Conservation (phyloP, 1,140 invertebrate genomes). For the Phthorimaea operculella region DNA sequence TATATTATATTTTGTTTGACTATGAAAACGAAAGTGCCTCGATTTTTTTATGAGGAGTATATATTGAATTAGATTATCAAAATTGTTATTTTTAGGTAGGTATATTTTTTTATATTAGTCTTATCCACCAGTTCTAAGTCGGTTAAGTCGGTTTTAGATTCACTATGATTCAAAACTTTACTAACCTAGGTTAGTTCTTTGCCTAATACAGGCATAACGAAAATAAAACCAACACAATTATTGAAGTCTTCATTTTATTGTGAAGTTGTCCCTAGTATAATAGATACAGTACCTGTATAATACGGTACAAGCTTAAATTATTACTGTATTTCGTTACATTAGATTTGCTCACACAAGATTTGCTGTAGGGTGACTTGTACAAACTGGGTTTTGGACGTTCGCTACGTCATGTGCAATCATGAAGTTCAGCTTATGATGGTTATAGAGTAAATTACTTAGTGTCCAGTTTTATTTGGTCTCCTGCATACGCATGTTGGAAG, state of each 20-base stretch:
- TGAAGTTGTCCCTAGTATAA: slow-evolving; percentile 62
- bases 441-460: background rate
- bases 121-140: too few relatives aligned
- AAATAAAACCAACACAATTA: slow-evolving; percentile 25
- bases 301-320: slow-evolving; percentile 62
- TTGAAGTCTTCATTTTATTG: slow-evolving; percentile 66
- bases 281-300: too few relatives aligned
- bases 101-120: too few relatives aligned
- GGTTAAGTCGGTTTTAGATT: too few relatives aligned
- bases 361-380: slow-evolving; percentile 18
- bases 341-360: slow-evolving; percentile 17
- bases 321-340: slow-evolving; percentile 49
- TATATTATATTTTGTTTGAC: too few relatives aligned
- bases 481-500: background rate
- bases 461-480: background rate
- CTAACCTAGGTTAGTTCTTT: too few relatives aligned
- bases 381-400: slow-evolving; percentile 25
- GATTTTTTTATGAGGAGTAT: too few relatives aligned
- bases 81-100: too few relatives aligned
- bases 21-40: too few relatives aligned
- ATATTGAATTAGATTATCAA: too few relatives aligned
- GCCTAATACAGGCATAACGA: too few relatives aligned
- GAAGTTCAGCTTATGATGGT: background rate
- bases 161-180: too few relatives aligned
- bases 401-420: background rate